Conservation (phyloP, 2,797 vertebrate genomes). For the Poeciliopsis infans region DNA sequence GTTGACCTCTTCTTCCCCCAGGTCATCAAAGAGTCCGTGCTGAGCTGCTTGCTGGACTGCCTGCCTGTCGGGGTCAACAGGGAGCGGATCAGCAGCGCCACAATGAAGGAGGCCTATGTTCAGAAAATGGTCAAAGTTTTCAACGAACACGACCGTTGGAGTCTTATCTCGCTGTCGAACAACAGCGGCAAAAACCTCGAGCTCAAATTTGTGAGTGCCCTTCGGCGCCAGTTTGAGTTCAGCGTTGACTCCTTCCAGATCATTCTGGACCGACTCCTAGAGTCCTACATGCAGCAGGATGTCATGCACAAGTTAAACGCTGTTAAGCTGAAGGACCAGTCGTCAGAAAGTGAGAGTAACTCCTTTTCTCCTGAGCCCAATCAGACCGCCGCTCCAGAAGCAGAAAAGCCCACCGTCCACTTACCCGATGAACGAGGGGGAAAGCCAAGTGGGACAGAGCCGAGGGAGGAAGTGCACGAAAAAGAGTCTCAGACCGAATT, state of each 20-base stretch:
- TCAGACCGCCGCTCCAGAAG: conserved; percentile 32
- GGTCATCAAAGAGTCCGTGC: conserved; percentile 91
- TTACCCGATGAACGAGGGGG: conserved; percentile 17
- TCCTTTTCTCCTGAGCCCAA: conserved; percentile 21
- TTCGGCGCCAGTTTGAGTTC: conserved; percentile 96
- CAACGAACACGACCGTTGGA: conserved; percentile 92
- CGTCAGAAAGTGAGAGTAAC: conserved; percentile 40
- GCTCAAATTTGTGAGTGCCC: conserved; percentile 91
- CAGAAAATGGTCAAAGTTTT: conserved; percentile 99
- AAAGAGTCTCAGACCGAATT: conserved; percentile 55
- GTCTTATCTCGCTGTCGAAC: conserved; percentile 97
- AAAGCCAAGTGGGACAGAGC: conserved; percentile 27
- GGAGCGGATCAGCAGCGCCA: conserved; percentile 91
- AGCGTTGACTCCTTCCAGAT: conserved; percentile 99
- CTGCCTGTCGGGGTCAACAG: conserved; percentile 93
- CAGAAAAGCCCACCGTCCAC: conserved; percentile 37
- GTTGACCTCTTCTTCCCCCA: conserved; percentile 75
- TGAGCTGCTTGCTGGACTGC: conserved; percentile 90
- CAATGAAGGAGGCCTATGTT: conserved; percentile 96
- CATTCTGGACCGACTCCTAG: conserved; percentile 88
- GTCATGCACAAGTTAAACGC: conserved; percentile 55
- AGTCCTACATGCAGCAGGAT: conserved; percentile 84
- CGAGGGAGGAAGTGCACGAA: conserved; percentile 42
- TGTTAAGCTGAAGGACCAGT: conserved; percentile 54
- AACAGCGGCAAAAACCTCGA: conserved; percentile 97